phyloP scores from a whole-genome alignment of 2,797 vertebrate species.

The Spheniscus humboldti region DNA sequence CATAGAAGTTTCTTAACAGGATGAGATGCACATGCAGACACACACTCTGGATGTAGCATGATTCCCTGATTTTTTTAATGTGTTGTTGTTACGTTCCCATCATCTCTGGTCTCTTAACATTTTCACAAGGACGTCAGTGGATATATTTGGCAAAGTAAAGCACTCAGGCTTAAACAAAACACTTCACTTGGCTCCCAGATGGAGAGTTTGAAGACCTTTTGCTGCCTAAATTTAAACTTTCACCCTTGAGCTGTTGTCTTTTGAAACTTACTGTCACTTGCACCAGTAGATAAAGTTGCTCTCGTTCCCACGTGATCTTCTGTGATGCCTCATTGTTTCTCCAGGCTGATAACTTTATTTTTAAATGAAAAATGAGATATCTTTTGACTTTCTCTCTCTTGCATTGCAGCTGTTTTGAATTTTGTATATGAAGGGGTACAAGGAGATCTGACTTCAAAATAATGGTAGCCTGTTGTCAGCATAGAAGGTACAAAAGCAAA shows the following conservation, averaged over 20 bases:
- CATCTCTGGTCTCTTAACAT: background rate
- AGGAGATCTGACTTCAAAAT: background rate
- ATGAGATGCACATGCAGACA: background rate
- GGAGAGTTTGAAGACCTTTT: background rate
- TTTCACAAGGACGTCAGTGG: background rate
- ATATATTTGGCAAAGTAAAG: background rate
- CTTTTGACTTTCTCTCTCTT: background rate
- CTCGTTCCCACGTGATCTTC: background rate
- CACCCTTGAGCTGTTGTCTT: background rate
- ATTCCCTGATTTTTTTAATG: background rate
- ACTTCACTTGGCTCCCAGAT: background rate
- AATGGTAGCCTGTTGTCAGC: background rate
- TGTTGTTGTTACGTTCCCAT: background rate
- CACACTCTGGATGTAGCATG: background rate
- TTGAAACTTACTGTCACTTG: background rate
- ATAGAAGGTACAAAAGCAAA: background rate
- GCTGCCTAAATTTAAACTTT: background rate
- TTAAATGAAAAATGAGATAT: background rate
- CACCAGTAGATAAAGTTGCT: background rate
- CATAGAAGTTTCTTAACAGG: background rate
- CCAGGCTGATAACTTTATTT: background rate
- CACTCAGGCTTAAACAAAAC: background rate
- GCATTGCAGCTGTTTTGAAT: background rate
- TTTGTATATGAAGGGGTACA: background rate
- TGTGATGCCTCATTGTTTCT: background rate